Conservation (phyloP, 2,797 vertebrate species). For the Trachops cirrhosus region DNA sequence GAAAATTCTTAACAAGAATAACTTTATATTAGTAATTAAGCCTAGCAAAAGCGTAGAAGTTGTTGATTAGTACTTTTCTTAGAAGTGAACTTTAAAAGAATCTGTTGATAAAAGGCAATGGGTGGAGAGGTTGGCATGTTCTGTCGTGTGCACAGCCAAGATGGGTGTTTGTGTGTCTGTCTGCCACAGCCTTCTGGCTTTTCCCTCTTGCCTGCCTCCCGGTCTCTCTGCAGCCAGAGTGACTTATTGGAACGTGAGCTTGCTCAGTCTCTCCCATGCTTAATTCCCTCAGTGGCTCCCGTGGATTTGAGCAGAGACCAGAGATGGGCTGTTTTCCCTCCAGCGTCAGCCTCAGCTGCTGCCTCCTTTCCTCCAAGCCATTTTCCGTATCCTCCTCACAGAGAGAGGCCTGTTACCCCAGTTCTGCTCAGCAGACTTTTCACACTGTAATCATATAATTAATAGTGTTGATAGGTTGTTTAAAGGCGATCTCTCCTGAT, state of each 20-base stretch:
- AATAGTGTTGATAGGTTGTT: not conserved
- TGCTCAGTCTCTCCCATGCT: too few species aligned
- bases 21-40: not conserved
- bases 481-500: not conserved
- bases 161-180: too few species aligned
- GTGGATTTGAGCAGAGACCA: not conserved
- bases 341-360: not conserved
- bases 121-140: not conserved
- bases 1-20: not conserved
- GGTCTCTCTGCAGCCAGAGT: not conserved
- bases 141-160: rapidly evolving
- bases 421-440: not conserved
- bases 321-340: not conserved
- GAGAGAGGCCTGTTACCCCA: not conserved
- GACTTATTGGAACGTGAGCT: not conserved
- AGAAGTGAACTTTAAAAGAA: not conserved
- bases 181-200: not conserved
- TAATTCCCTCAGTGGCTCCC: not conserved
- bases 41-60: not conserved
- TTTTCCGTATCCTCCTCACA: rapidly evolving
- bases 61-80: not conserved
- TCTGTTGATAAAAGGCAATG: not conserved
- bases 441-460: not conserved
- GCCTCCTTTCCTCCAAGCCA: not conserved
- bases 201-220: not conserved